A percentile compares a stretch with the other conserved stretches of the same genome.
Conservation (phyloP, 2,113 vertebrate genomes). For the Narcine bancroftii region DNA sequence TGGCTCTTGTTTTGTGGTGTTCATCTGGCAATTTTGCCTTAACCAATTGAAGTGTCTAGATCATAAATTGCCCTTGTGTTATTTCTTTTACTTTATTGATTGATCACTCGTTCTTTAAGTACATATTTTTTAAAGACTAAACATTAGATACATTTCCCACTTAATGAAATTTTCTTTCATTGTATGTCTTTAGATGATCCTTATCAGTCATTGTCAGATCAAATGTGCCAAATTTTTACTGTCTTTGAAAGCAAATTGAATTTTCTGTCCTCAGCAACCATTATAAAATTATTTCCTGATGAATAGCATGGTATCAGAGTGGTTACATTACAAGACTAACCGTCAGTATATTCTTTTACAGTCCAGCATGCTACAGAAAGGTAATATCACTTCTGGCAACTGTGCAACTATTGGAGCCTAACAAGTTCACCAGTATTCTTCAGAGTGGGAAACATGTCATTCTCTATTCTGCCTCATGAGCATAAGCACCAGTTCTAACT, state of each 20-base stretch:
- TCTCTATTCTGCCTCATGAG: no score
- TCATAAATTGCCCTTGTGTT: slow-evolving; percentile 13
- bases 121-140: slow-evolving; percentile 26
- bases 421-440: no score
- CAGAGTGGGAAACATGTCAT: no score
- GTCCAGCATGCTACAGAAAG: no score
- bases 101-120: not conserved
- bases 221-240: not conserved
- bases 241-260: not conserved
- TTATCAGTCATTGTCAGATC: not conserved
- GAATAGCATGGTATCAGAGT: not conserved
- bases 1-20: not conserved
- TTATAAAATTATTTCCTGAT: not conserved
- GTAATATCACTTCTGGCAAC: no score
- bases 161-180: slow-evolving; percentile 30
- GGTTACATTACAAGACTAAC: no score
- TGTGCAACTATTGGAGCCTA: no score
- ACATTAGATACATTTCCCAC: slow-evolving; percentile 31
- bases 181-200: not conserved
- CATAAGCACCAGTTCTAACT: no score
- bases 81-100: slow-evolving; percentile 20
- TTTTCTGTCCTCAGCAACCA: not conserved
- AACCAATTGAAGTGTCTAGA: not conserved
- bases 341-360: no score
- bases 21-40: not conserved